Conservation (phyloP, 2,113 vertebrate genomes). For the Leptobrachium ailaonicum region DNA sequence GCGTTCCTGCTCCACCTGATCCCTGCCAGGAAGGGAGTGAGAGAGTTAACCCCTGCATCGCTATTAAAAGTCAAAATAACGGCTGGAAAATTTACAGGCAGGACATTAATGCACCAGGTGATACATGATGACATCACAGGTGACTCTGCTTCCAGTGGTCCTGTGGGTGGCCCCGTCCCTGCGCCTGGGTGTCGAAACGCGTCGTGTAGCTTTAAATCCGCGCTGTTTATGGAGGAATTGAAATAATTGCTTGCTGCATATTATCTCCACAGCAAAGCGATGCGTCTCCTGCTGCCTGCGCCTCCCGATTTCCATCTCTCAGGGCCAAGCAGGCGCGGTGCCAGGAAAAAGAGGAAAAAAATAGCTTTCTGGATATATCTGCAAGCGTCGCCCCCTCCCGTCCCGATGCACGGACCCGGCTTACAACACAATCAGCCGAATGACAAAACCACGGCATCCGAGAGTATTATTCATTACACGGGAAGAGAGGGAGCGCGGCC, state of each 20-base stretch:
- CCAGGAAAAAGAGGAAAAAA: constrained; percentile 25
- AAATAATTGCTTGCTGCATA: constrained; percentile 30
- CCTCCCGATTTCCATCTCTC: constrained; percentile 35
- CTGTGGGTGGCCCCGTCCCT: no score
- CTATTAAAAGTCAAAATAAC: no score
- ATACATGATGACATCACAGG: no score
- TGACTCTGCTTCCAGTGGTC: no score
- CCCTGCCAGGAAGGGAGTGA: no score
- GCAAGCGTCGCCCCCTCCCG: constrained; percentile 24
- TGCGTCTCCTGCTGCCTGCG: constrained; percentile 7
- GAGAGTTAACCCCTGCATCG: no score
- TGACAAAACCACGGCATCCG: constrained; percentile 52
- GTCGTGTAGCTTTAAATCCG: no score
- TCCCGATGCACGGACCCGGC: constrained; percentile 9
- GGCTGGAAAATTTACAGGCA: no score
- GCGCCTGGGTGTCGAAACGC: no score
- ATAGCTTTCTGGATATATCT: constrained; percentile 24
- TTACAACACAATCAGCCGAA: constrained; percentile 51
- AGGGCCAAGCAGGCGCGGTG: constrained; percentile 30
- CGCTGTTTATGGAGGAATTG: no score
- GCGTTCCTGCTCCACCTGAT: no score
- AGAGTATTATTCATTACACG: constrained; percentile 56
- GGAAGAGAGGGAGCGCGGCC: constrained; percentile 53
- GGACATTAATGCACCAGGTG: no score
- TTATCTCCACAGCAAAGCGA: constrained; percentile 10